Evolutionary conservation across 1,140 invertebrate species (phyloP).

Genomic region (Drosophila bipectinata): DNA sequence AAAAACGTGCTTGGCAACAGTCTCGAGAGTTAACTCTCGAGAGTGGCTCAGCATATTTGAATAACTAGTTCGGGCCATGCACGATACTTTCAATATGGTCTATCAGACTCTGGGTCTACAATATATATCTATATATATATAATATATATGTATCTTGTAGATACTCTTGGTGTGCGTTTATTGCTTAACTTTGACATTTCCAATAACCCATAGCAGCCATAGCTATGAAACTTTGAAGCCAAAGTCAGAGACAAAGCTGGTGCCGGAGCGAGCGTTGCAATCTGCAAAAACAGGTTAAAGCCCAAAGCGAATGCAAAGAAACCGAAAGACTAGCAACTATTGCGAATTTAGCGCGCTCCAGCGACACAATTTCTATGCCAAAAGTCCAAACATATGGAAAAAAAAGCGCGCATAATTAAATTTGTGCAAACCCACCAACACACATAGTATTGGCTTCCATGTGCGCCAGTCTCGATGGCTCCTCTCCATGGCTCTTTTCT

Average conservation of each 20-base stretch:
- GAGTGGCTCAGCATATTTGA: constrained; percentile 61
- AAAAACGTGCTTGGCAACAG: constrained; percentile 80
- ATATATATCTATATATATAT: constrained; percentile 1
- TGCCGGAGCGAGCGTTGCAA: constrained; percentile 55
- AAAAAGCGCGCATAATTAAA: constrained; percentile 76
- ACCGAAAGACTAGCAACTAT: constrained; percentile 43
- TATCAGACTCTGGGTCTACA: constrained; percentile 31
- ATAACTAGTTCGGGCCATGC: constrained; percentile 73
- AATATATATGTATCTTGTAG: neutral
- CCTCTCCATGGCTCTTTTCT: constrained; percentile 15
- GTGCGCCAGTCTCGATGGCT: constrained; percentile 25
- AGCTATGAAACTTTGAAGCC: neutral
- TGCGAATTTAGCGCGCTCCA: constrained; percentile 67
- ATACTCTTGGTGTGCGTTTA: constrained; percentile 4
- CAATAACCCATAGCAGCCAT: constrained; percentile 24
- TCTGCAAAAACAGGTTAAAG: constrained; percentile 76
- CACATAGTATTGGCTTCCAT: constrained; percentile 39
- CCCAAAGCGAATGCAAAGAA: constrained; percentile 67
- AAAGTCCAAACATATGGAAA: constrained; percentile 69
- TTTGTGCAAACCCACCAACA: constrained; percentile 49
- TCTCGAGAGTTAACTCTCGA: constrained; percentile 9
- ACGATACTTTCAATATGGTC: constrained; percentile 79
- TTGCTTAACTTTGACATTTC: constrained; percentile 81
- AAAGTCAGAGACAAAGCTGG: constrained; percentile 1
- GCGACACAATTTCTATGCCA: constrained; percentile 72